Evolutionary conservation across 1,140 invertebrate genomes (phyloP), one percentile per base, ranked within the genome.

Genomic region (Orussus abietinus): DNA sequence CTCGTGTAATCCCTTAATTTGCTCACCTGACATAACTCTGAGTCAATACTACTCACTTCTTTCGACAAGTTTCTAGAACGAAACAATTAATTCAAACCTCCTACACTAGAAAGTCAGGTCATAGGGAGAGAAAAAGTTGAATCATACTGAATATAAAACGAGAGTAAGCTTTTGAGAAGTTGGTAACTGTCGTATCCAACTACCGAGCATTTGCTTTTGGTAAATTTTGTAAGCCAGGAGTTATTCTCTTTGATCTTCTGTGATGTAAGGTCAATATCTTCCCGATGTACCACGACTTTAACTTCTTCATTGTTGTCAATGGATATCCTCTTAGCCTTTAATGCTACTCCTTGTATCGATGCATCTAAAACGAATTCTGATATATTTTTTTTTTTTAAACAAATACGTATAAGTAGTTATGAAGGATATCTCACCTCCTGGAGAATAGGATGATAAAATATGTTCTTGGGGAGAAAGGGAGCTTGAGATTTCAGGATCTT

Each of bases 41-140:
- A 34, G 52, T 36, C 38, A 38, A n/a, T 32, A 21, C 19, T 36
- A 20, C 34, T 53, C 6, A 32, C 22, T 49, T 47, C 48, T 45
- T 21, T 61, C 22, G 51, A 47, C 32, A 62, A 40, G 50, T 64
- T 60, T 28, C 66, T 69, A 38, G 40, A 62, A 62, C 17, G 49
- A 9, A 13, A 34, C 47, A 35, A 12, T 18, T 19, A 26, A 29
- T 30, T 17, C 7, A 22, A 17, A 31, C 14, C 17, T 41, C 39
- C 31, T 21, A 18, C 18, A 30, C 22, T 42, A 9, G 11, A 40
- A 21, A 11, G 2, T 25, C 35, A 20, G 12, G 34, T 19, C 19
- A 34, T 37, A 30, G 2, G 20, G 19, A 5, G 5, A 22, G 21
- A 26, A 21, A 34, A 18, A 37, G 10, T 22, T 10, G 38, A 19